phyloP scores from a whole-genome alignment of 2,113 vertebrate species.

The Gasterosteus nipponicus region DNA sequence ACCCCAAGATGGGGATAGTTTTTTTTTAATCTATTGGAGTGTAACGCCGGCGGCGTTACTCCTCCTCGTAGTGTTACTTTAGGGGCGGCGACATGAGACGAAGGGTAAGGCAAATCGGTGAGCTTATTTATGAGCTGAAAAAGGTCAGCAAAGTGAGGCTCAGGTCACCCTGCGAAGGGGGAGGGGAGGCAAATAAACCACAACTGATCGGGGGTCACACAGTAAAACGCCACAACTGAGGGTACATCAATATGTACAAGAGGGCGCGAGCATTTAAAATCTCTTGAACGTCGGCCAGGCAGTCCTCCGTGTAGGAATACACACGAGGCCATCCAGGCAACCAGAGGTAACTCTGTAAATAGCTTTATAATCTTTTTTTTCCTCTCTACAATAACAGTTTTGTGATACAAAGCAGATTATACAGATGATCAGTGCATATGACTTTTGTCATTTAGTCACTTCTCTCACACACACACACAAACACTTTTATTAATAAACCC shows the following conservation, averaged over 20 bases:
- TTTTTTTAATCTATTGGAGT: constrained; percentile 39
- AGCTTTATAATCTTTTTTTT: constrained; percentile 61
- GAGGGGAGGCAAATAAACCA: constrained; percentile 56
- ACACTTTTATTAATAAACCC: constrained; percentile 61
- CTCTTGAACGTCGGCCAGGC: constrained; percentile 58
- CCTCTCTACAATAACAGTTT: constrained; percentile 50
- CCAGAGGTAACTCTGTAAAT: constrained; percentile 71
- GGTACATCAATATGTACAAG: constrained; percentile 70
- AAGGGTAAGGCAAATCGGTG: constrained; percentile 84
- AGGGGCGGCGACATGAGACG: constrained; percentile 66
- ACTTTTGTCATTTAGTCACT: constrained; percentile 61
- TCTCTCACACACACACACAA: constrained; percentile 29
- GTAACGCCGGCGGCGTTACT: constrained; percentile 48
- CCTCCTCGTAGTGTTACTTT: constrained; percentile 66
- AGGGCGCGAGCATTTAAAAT: constrained; percentile 68
- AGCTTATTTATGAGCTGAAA: constrained; percentile 80
- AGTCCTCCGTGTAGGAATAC: constrained; percentile 61
- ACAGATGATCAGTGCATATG: constrained; percentile 74
- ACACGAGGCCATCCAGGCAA: constrained; percentile 67
- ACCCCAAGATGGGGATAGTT: constrained; percentile 59
- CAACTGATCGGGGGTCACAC: constrained; percentile 68
- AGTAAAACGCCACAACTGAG: constrained; percentile 69
- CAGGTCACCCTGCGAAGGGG: constrained; percentile 37
- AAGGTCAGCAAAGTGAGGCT: constrained; percentile 66
- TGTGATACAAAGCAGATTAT: constrained; percentile 61